phyloP scores from a whole-genome alignment of 2,888 invertebrate genomes.

The Parnassius mnemosyne region DNA sequence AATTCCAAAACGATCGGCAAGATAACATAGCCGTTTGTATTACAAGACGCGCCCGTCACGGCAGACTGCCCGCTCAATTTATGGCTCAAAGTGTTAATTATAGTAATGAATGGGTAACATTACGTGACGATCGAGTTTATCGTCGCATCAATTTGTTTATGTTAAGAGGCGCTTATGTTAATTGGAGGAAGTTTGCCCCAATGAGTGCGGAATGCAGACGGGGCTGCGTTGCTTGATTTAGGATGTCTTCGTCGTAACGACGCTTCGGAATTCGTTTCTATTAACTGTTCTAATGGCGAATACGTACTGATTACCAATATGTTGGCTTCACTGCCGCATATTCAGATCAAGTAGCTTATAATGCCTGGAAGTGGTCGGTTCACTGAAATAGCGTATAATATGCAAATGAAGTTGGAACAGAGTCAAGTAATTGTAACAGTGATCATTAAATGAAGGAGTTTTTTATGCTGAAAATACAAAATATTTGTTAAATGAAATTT shows the following conservation, averaged over 20 bases:
- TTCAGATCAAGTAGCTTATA: conserved; percentile 22
- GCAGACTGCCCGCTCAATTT: conserved; percentile 56
- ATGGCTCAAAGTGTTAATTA: conserved; percentile 68
- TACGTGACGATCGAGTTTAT: conserved; percentile 54
- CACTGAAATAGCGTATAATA: conserved; percentile 20
- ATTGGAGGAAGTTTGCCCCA: conserved; percentile 68
- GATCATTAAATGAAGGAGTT: conserved; percentile 11
- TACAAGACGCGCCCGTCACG: conserved; percentile 57
- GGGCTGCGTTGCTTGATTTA: conserved; percentile 28
- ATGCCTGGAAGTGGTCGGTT: conserved; percentile 23
- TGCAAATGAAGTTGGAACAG: conserved; percentile 22
- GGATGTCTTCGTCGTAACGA: conserved; percentile 25
- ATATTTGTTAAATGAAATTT: not conserved
- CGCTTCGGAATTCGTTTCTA: conserved; percentile 25
- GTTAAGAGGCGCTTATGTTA: conserved; percentile 67
- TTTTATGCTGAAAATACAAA: not conserved
- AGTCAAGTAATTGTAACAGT: conserved; percentile 19
- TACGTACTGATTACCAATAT: conserved; percentile 25
- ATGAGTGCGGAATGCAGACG: conserved; percentile 43
- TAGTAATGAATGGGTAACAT: conserved; percentile 64
- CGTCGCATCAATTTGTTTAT: conserved; percentile 62
- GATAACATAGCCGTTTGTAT: conserved; percentile 36
- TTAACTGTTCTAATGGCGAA: conserved; percentile 27
- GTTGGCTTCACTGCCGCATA: conserved; percentile 17
- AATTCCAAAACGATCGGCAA: conserved; percentile 21